A percentile compares a stretch with the other conserved stretches of the same genome.
These are phyloP conservation scores for Rhinopomastus cyanomelas DNA, from an alignment of 2,113 vertebrate genomes.

Conservation along the genomic window DNA sequence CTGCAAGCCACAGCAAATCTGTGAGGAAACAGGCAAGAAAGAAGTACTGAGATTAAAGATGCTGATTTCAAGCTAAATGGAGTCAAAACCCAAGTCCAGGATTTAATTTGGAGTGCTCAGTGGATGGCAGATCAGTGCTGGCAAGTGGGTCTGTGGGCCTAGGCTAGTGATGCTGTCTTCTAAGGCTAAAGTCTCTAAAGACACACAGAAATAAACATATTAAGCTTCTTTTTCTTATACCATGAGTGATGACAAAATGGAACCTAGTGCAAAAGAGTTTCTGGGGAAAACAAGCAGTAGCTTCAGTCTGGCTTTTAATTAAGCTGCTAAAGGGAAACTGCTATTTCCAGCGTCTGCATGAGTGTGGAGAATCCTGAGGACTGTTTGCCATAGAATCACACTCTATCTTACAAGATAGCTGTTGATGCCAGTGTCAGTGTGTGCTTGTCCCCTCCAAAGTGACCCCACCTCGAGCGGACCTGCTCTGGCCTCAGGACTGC, in stretches of 20 bases:
- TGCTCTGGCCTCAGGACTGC: not conserved
- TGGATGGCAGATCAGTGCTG: not conserved
- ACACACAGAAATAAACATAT: not conserved
- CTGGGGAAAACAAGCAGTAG: not conserved
- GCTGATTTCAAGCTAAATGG: not conserved
- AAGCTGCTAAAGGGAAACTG: not conserved
- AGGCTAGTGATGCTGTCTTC: too few relatives aligned
- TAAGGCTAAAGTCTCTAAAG: not conserved
- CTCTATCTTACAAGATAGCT: not conserved
- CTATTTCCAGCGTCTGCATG: not conserved
- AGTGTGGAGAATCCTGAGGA: not conserved
- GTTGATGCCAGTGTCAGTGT: fast-evolving
- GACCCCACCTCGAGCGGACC: not conserved
- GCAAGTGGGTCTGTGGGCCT: not conserved
- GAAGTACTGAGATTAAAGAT: not conserved
- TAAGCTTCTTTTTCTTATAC: not conserved
- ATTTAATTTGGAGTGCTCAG: not conserved
- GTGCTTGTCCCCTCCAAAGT: not conserved
- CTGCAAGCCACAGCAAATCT: not conserved
- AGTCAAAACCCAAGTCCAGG: fast-evolving
- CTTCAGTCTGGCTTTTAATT: not conserved
- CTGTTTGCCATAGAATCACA: fast-evolving
- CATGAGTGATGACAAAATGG: not conserved
- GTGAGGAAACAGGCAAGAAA: not conserved
- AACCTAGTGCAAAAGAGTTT: not conserved